Evolutionary conservation across 2,113 vertebrate species (phyloP).

Genomic region (Acrocephalus kingi): DNA sequence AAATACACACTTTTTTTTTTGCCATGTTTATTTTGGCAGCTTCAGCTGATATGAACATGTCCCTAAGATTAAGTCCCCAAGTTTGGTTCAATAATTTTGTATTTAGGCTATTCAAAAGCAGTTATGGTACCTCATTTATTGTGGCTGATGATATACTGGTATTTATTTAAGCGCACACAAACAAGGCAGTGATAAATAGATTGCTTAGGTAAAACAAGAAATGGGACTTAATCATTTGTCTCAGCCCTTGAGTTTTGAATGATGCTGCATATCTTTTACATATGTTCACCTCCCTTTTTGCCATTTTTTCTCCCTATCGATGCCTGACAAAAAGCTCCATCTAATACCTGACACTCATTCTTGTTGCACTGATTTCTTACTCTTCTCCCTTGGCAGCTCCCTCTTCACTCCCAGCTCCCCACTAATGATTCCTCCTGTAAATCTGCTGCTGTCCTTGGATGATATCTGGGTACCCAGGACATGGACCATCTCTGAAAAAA

Average conservation of each 20-base stretch:
- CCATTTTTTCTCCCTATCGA: not conserved
- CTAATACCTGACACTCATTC: not conserved
- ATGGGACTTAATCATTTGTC: not conserved
- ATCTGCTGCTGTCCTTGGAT: not conserved
- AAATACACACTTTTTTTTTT: not conserved
- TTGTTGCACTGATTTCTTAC: not conserved
- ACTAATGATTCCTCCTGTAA: not conserved
- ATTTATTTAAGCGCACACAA: slow-evolving; percentile 5
- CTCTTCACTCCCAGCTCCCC: not conserved
- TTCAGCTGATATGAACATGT: not conserved
- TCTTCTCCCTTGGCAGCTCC: not conserved
- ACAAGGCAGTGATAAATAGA: slow-evolving; percentile 15
- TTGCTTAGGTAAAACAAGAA: not conserved
- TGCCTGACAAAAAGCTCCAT: not conserved
- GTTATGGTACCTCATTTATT: not conserved
- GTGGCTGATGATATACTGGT: not conserved
- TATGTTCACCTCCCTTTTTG: not conserved
- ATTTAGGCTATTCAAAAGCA: not conserved
- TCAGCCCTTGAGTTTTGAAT: not conserved
- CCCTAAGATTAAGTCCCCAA: not conserved
- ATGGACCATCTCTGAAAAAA: not conserved
- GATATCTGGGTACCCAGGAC: not conserved
- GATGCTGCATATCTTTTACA: not conserved
- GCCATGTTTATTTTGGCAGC: not conserved
- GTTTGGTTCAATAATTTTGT: not conserved